phyloP scores from a whole-genome alignment of 2,888 invertebrate genomes.

The Sinohyriopsis cumingii region DNA sequence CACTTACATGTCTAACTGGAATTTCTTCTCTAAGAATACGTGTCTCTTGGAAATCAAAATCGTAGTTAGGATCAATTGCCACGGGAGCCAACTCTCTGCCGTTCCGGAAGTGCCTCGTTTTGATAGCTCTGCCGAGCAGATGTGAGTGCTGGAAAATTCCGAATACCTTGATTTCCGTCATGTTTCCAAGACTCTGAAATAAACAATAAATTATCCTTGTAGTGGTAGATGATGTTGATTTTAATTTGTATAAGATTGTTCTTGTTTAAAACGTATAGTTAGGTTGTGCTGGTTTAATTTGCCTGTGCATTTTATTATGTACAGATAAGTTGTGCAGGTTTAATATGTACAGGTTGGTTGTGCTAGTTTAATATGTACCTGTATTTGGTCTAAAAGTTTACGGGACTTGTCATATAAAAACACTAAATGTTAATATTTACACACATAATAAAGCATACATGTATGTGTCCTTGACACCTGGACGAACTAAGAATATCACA shows the following conservation, averaged over 20 bases:
- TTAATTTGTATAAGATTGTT: neutral
- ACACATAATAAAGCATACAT: no score
- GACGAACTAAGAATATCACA: no score
- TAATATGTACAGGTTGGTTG: no score
- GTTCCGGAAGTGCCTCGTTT: constrained; percentile 41
- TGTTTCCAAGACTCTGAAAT: constrained; percentile 9
- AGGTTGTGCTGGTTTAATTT: no score
- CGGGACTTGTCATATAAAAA: no score
- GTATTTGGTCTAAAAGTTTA: no score
- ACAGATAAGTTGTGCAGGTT: no score
- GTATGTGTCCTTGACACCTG: no score
- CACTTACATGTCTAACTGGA: constrained; percentile 4
- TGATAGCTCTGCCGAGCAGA: constrained; percentile 39
- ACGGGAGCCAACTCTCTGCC: constrained; percentile 47
- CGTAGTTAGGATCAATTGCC: constrained; percentile 44
- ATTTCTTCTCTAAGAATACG: constrained; percentile 14
- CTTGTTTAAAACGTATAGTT: no score
- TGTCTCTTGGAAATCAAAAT: constrained; percentile 51
- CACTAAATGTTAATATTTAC: no score
- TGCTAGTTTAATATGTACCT: no score
- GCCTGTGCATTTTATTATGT: no score
- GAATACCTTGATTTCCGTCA: constrained; percentile 42
- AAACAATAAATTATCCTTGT: neutral
- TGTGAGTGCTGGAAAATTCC: constrained; percentile 48
- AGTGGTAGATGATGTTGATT: neutral